Evolutionary conservation across 1,140 invertebrate genomes (phyloP), one percentile per base, ranked within the genome.

Genomic region (Drosophila lini): DNA sequence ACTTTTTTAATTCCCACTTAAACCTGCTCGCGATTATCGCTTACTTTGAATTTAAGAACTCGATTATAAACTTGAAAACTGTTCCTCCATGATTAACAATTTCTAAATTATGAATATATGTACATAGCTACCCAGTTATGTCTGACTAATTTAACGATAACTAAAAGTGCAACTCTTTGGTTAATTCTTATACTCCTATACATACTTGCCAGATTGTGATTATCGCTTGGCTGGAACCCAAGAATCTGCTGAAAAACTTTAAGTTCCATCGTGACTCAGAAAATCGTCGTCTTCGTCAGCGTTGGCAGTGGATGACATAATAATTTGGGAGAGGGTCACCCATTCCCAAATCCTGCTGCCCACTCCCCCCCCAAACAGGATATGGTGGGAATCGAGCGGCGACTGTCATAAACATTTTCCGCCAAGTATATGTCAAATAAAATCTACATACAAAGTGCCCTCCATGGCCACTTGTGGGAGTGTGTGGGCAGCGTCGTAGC

Each of bases 221-320:
- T 41, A 31, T 58, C 60, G 60, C 52, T 22, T 15, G 5, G 6
- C 1, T 41, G 5, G 1, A 44, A 19, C 47, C 31, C 31, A 42
- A 58, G 6, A 53, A 11, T 22, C 38, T 16, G 25, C 31, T 28
- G 1, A 1, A 31, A 16, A n/a, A 57, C 47, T 75, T 53, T 28
- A 55, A 48, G 40, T 40, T 53, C 45, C 59, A 31, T 60, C 45
- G 65, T 83, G 60, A 56, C 36, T 59, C 45, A 76, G 47, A 67
- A 64, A 19, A 40, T 38, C 40, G 57, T 45, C 61, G 73, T 53
- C 61, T 69, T 73, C 44, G 42, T n/a, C 47, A 73, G 42, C 63
- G 15, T 50, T 31, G 78, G 68, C 64, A 64, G 70, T 70, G 55
- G 76, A 88, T 86, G 82, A 88, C 82, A 82, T 86, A 88, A 83